Evolutionary conservation across 2,888 invertebrate genomes (phyloP).

Genomic region (Carcina quercana): DNA sequence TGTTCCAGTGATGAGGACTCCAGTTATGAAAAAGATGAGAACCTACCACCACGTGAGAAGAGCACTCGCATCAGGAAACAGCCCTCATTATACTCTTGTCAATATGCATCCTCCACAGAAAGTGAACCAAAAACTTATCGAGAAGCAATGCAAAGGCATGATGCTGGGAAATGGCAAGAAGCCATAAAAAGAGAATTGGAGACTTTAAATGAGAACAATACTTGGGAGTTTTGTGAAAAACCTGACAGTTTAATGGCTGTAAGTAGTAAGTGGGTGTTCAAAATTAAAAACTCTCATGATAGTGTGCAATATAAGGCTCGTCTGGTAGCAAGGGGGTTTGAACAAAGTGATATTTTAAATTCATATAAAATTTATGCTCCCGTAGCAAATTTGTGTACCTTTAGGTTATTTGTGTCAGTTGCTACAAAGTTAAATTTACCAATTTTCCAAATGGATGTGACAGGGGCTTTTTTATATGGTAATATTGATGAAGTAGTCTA

Average conservation of each 20-base stretch:
- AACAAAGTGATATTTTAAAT: too few relatives aligned
- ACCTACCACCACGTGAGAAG: not conserved
- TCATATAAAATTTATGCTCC: too few relatives aligned
- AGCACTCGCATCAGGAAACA: not conserved
- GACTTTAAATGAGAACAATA: conserved; percentile 2
- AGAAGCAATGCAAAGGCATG: conserved; percentile 2
- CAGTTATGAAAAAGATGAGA: not conserved
- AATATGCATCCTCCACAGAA: too few relatives aligned
- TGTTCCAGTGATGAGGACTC: too few relatives aligned
- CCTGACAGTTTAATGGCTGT: conserved; percentile 1
- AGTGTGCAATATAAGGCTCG: conserved; percentile 7
- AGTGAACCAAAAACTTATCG: conserved; percentile 3
- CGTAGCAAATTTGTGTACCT: too few relatives aligned
- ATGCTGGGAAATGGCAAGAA: conserved; percentile 2
- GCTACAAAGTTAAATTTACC: too few relatives aligned
- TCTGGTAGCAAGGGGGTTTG: conserved; percentile 10
- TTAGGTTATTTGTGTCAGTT: too few relatives aligned
- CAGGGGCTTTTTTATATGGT: too few relatives aligned
- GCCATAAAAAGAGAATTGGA: conserved; percentile 7
- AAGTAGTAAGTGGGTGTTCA: conserved; percentile 8
- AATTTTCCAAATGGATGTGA: too few relatives aligned
- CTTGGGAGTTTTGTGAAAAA: conserved; percentile 7
- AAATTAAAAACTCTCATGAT: conserved; percentile 7
- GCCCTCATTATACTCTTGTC: too few relatives aligned
- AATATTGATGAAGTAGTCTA: too few relatives aligned